Conservation (phyloP, 2,797 vertebrate genomes). For the Scomberomorus guttatus region DNA sequence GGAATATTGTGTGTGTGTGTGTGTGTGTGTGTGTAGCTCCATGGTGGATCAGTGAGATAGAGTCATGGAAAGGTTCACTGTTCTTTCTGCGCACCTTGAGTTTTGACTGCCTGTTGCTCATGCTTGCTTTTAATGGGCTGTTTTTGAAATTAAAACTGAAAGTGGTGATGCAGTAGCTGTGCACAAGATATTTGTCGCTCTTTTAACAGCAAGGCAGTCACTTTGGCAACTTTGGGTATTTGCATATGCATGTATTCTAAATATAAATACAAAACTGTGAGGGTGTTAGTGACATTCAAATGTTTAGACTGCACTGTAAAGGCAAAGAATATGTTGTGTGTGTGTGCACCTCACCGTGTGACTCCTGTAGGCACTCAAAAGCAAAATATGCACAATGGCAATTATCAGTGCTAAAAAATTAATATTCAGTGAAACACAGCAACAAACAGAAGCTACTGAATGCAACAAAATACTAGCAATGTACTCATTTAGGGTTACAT, state of each 20-base stretch:
- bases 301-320: conserved; percentile 11
- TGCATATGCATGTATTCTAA: conserved; percentile 15
- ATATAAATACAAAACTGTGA: conserved; percentile 21
- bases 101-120: conserved; percentile 45
- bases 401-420: background rate
- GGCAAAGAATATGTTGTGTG: background rate
- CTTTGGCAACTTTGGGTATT: conserved; percentile 5
- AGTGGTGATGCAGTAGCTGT: background rate
- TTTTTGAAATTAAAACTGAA: conserved; percentile 28
- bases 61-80: conserved; percentile 31
- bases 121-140: background rate
- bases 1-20: conserved; percentile 21
- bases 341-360: conserved; percentile 1
- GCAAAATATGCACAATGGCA: conserved; percentile 13
- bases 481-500: background rate
- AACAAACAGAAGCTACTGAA: conserved; percentile 1
- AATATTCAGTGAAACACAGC: conserved; percentile 9
- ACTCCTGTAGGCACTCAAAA: background rate
- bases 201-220: background rate
- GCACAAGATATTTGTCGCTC: conserved; percentile 14
- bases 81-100: conserved; percentile 1
- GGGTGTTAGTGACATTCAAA: conserved; percentile 23
- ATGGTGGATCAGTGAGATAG: conserved; percentile 23
- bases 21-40: conserved; percentile 24
- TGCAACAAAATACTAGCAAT: background rate